Percentiles rank a stretch among this genome's conserved stretches.
Conservation (phyloP, 23 tunicate genomes). For the Styela clava region DNA sequence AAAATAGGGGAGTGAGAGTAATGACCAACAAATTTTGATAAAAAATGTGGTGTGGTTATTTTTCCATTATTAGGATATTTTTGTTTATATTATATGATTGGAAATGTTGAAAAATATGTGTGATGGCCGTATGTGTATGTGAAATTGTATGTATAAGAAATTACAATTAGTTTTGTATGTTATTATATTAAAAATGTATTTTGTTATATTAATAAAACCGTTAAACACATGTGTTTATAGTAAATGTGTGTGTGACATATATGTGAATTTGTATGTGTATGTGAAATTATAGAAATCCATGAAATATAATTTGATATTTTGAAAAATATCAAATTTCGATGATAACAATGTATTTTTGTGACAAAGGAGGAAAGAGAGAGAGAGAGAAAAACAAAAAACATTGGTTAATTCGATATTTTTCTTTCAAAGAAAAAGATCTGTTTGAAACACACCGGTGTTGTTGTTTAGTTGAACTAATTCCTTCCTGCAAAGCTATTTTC, state of each 20-base stretch:
- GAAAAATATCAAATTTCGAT: neutral
- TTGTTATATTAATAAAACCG: neutral
- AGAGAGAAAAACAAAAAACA: conserved; percentile 1
- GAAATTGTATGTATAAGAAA: no score
- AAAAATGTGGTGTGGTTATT: no score
- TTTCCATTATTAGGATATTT: neutral
- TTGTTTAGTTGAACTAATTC: neutral
- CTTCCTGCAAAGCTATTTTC: neutral
- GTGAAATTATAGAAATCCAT: no score
- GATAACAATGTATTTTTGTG: neutral
- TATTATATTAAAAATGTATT: neutral
- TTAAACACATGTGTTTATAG: neutral
- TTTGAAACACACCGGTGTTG: neutral
- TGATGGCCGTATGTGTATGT: neutral
- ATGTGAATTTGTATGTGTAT: neutral
- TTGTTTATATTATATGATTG: neutral
- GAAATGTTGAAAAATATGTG: neutral
- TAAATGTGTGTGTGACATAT: neutral
- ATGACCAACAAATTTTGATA: neutral
- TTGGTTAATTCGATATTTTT: conserved; percentile 2
- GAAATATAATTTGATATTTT: neutral
- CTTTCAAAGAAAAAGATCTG: no score
- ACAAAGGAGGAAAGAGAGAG: neutral
- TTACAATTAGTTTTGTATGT: no score
- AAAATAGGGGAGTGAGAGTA: neutral